A percentile compares a stretch with the other conserved stretches of the same genome.
Conservation (phyloP, 2,113 vertebrate species). For the Micronisus gabar region DNA sequence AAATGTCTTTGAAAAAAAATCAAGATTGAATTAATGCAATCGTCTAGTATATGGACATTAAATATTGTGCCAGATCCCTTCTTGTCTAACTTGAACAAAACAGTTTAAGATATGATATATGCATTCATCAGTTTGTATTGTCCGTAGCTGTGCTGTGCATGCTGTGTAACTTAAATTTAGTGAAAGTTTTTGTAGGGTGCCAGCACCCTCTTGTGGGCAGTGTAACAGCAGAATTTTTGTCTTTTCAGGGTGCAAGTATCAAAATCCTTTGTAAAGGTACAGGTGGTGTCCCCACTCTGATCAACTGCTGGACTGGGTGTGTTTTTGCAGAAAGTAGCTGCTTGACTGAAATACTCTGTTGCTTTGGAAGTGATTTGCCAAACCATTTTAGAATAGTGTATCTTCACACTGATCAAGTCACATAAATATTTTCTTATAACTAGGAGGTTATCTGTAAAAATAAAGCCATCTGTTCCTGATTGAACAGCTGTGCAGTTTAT, state of each 20-base stretch:
- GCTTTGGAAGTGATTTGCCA: not conserved
- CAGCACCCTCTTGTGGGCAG: slow-evolving; percentile 33
- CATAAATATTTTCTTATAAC: not conserved
- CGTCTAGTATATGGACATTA: not conserved
- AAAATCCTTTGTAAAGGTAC: not conserved
- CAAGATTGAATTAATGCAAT: not conserved
- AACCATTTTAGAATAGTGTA: not conserved
- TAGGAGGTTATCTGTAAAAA: not conserved
- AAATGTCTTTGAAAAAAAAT: not conserved
- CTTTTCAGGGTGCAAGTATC: not conserved
- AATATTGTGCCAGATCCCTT: not conserved
- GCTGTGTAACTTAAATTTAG: not conserved
- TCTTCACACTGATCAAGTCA: not conserved
- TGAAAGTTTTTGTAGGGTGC: not conserved
- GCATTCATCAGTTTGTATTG: accelerated
- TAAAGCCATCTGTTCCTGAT: not conserved
- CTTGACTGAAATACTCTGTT: not conserved
- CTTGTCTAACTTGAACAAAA: not conserved
- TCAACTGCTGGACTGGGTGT: not conserved
- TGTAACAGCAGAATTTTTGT: not conserved
- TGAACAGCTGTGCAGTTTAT: not conserved
- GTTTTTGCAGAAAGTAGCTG: accelerated
- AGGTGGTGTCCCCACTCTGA: not conserved
- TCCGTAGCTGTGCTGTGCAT: not conserved
- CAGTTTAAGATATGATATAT: accelerated